A percentile compares a stretch with the other conserved stretches of the same genome.
Evolutionary conservation across 2,888 invertebrate genomes (phyloP).

Genomic region (Apeira syringaria): DNA sequence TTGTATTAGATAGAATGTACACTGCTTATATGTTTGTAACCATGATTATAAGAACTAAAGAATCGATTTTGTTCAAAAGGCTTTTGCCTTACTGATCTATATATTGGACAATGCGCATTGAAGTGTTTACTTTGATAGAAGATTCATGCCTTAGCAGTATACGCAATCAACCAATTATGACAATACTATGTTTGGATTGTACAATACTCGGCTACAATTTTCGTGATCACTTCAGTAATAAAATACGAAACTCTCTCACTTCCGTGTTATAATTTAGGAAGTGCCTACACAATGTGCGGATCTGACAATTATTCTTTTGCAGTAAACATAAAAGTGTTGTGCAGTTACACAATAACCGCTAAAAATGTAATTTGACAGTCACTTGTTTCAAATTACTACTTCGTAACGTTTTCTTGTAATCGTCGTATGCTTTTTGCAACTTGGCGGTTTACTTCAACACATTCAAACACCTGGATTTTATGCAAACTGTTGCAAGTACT

Average conservation of each 20-base stretch:
- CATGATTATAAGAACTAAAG: too few relatives aligned
- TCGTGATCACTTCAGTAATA: slow-evolving; percentile 7
- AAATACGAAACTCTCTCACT: slow-evolving; percentile 10
- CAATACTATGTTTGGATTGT: too few relatives aligned
- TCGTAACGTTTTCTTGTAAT: slow-evolving; percentile 21
- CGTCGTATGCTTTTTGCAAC: slow-evolving; percentile 19
- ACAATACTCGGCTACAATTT: background rate
- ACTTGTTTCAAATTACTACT: slow-evolving; percentile 29
- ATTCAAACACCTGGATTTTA: background rate
- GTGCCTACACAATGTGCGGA: slow-evolving; percentile 18
- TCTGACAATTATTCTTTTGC: slow-evolving; percentile 13
- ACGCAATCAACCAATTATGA: too few relatives aligned
- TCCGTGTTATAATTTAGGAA: slow-evolving; percentile 10
- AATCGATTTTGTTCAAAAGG: too few relatives aligned
- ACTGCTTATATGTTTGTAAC: too few relatives aligned
- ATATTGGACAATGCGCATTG: too few relatives aligned
- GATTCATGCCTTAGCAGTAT: too few relatives aligned
- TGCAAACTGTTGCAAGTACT: background rate
- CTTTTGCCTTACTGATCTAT: too few relatives aligned
- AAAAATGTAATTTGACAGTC: slow-evolving; percentile 28
- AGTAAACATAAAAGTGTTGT: slow-evolving; percentile 21
- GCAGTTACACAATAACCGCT: slow-evolving; percentile 23
- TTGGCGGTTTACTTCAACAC: slow-evolving; percentile 1
- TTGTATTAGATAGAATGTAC: too few relatives aligned
- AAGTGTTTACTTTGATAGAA: too few relatives aligned